These are phyloP conservation scores for Halichondria panicea DNA, from an alignment of 37 sponge, comb jelly and placozoan genomes.

Conservation along the genomic window DNA sequence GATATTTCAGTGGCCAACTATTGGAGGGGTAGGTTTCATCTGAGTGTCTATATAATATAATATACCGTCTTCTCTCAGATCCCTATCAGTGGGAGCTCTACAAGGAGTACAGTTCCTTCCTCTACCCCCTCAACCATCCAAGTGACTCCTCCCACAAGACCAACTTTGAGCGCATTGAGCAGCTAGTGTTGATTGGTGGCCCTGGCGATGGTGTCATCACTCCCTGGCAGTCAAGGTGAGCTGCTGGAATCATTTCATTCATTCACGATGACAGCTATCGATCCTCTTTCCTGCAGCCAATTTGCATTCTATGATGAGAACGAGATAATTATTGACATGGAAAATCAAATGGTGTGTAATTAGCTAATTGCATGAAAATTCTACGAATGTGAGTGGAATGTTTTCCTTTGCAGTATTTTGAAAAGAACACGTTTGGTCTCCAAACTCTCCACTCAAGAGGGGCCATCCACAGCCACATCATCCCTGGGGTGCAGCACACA, in stretches of 20 bases:
- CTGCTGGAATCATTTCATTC: too few species aligned
- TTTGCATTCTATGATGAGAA: conserved; percentile 84
- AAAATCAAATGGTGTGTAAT: conserved; percentile 30
- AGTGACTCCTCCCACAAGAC: conserved; percentile 28
- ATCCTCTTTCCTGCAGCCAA: too few species aligned
- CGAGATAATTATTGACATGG: background rate
- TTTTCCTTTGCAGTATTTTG: conserved; percentile 67
- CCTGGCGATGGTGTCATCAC: conserved; percentile 96
- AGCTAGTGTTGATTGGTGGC: conserved; percentile 85
- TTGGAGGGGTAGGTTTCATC: conserved; percentile 74
- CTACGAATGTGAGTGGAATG: background rate
- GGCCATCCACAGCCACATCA: conserved; percentile 12
- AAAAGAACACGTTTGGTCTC: conserved; percentile 69
- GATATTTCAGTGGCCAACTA: conserved; percentile 61
- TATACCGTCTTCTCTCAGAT: conserved; percentile 58
- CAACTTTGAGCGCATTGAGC: conserved; percentile 70
- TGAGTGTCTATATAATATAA: too few species aligned
- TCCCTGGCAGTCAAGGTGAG: conserved; percentile 95
- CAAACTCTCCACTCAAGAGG: conserved; percentile 48
- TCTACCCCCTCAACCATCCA: conserved; percentile 43
- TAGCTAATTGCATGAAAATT: background rate
- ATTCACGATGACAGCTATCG: too few species aligned
- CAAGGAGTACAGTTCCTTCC: conserved; percentile 42
- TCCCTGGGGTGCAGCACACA: conserved; percentile 63
- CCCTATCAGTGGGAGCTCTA: conserved; percentile 64